Evolutionary conservation across 2,888 invertebrate species (phyloP).

Genomic region (Drosophila rubida): DNA sequence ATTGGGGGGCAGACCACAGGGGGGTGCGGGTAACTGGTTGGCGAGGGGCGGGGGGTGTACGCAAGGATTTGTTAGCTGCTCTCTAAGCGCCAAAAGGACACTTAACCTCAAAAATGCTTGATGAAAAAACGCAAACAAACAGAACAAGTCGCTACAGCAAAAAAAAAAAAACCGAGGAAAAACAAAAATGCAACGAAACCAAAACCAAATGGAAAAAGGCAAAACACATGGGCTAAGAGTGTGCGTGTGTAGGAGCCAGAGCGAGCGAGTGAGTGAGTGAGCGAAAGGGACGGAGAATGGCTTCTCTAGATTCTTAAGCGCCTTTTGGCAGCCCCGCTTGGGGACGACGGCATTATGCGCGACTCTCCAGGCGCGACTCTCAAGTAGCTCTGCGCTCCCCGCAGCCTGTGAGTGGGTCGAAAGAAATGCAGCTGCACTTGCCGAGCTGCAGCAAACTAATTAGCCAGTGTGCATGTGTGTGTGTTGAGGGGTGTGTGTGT

Average conservation of each 20-base stretch:
- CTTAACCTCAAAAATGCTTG: slow-evolving; percentile 79
- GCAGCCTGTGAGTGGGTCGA: slow-evolving; percentile 9
- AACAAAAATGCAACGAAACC: slow-evolving; percentile 15
- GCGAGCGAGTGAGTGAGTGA: slow-evolving; percentile 8
- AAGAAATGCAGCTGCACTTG: slow-evolving; percentile 59
- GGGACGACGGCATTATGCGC: slow-evolving; percentile 64
- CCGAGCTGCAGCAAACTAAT: slow-evolving; percentile 67
- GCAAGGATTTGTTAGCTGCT: slow-evolving; percentile 21
- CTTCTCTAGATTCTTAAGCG: slow-evolving; percentile 75
- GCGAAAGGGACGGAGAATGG: slow-evolving; percentile 25
- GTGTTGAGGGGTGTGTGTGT: slow-evolving; percentile 19
- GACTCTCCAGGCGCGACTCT: slow-evolving; percentile 63
- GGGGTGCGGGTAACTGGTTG: background rate
- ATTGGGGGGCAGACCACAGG: slow-evolving; percentile 10
- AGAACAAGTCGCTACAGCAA: background rate
- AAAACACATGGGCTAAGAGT: slow-evolving; percentile 35
- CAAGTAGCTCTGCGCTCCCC: slow-evolving; percentile 59
- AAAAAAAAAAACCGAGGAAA: slow-evolving; percentile 4
- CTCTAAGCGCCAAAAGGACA: slow-evolving; percentile 78
- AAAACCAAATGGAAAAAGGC: slow-evolving; percentile 42
- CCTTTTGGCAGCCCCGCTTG: slow-evolving; percentile 51
- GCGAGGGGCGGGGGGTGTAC: background rate
- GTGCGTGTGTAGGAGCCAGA: slow-evolving; percentile 8
- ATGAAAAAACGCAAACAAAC: slow-evolving; percentile 63
- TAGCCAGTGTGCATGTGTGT: slow-evolving; percentile 51